Conservation (phyloP, 2,113 vertebrate species). For the Syrmaticus mikado region DNA sequence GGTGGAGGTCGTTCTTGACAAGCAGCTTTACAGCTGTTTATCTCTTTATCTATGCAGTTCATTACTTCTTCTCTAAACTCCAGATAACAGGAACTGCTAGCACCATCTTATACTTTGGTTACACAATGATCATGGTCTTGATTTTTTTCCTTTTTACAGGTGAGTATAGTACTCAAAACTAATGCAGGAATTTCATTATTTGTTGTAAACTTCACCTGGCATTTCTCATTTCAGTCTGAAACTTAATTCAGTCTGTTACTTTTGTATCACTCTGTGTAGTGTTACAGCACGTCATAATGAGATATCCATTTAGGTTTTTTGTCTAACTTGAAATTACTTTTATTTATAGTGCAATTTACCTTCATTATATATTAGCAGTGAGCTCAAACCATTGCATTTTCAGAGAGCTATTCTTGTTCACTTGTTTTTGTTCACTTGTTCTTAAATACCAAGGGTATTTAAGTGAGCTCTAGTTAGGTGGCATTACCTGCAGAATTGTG, state of each 20-base stretch:
- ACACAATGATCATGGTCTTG: slow-evolving; percentile 87
- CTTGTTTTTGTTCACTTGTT: neutral
- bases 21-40: slow-evolving; percentile 92
- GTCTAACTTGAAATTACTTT: neutral
- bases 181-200: neutral
- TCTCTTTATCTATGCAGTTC: slow-evolving; percentile 86
- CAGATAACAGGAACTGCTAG: slow-evolving; percentile 85
- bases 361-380: neutral
- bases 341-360: neutral
- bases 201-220: neutral
- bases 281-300: neutral
- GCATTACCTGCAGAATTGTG: neutral
- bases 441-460: neutral
- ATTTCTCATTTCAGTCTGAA: neutral
- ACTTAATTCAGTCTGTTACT: neutral
- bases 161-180: slow-evolving; percentile 48
- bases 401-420: neutral
- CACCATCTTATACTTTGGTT: slow-evolving; percentile 89
- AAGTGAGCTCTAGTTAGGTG: neutral
- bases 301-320: neutral
- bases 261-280: too few species aligned
- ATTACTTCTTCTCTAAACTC: slow-evolving; percentile 90
- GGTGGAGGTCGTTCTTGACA: slow-evolving; percentile 90
- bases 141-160: slow-evolving; percentile 92
- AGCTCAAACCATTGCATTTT: neutral